phyloP scores from a whole-genome alignment of 2,113 vertebrate genomes.

The Carlito syrichta region DNA sequence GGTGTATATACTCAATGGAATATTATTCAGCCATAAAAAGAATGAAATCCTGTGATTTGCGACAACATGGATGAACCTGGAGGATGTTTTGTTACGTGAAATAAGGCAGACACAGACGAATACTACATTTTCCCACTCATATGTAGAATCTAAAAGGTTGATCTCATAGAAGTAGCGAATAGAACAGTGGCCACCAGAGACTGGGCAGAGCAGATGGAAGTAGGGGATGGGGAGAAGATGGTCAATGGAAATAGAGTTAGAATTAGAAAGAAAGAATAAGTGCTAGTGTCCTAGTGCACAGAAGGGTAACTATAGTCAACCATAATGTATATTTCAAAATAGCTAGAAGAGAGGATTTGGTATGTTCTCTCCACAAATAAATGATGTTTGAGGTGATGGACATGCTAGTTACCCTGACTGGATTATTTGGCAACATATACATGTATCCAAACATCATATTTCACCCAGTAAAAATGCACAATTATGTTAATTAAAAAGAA shows the following conservation, averaged over 20 bases:
- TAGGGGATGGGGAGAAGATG: not conserved
- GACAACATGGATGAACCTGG: not conserved
- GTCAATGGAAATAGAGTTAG: not conserved
- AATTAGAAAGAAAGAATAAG: not conserved
- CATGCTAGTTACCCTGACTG: not conserved
- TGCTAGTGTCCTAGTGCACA: not conserved
- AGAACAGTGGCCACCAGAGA: not conserved
- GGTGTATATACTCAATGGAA: not conserved
- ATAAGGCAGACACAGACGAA: not conserved
- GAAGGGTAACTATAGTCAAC: not conserved
- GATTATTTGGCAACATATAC: not conserved
- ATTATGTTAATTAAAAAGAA: not conserved
- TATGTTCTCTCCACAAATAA: not conserved
- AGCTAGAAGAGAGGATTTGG: not conserved
- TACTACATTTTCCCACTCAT: not conserved
- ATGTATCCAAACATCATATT: not conserved
- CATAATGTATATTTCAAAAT: not conserved
- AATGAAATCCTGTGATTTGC: not conserved
- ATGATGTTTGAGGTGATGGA: not conserved
- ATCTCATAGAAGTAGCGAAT: not conserved
- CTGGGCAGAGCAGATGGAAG: not conserved
- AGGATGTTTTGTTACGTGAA: not conserved
- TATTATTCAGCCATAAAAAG: not conserved
- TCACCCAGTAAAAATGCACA: not conserved
- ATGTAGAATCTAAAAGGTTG: not conserved